Base-by-base conservation (phyloP, 2,113 vertebrate species). In the Nothobranchius furzeri region DNA sequence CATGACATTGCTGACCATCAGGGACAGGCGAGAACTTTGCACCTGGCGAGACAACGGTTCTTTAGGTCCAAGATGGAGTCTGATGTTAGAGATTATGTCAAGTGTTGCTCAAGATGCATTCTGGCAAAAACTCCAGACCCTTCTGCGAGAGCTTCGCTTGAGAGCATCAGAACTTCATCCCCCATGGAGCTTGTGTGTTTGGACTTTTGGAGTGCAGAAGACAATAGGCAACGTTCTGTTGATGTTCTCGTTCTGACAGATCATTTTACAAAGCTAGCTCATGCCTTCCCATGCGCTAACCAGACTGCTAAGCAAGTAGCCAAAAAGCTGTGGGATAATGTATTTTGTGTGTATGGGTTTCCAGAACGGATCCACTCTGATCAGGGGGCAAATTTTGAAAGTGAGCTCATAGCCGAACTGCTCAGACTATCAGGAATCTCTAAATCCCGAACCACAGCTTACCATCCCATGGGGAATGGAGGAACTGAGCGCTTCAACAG, bases 331-430 rank as follows among this genome's bases (percentile, higher is more conserved):
- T 53, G 66, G 60, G 73, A 76, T 1, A 14, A 69, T 12, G 20
- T 68, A 1, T 76, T 69, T 7, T 68, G 46, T 46, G 15, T 68
- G 0, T 75, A 75, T 30, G 65, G 64, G 0, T 75, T 75, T 14
- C 59, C 64, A 6, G 20, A 68, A 1, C 1, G 59, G 0, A 12
- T 75, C 0, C 65, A 64, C 5, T 48, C 66, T 4, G 53, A 69
- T 47, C 60, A 71, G 24, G 67, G 75, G 1, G 20, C 57, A 0
- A 67, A 71, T 2, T 67, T 67, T 17, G 49, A 70, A 2, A 70
- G 61, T 12, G 17, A 76, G 11, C 45, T 70, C 0, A 66, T 60
- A 0, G 9, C 62, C 3, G 75, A 71, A 45, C 25, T 71, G 0
- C 11, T 57, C 1, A 20, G 1, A 2, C 7, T 73, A 0, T 7